Conservation (phyloP, 2,888 invertebrate genomes). For the Xestia c-nigrum region DNA sequence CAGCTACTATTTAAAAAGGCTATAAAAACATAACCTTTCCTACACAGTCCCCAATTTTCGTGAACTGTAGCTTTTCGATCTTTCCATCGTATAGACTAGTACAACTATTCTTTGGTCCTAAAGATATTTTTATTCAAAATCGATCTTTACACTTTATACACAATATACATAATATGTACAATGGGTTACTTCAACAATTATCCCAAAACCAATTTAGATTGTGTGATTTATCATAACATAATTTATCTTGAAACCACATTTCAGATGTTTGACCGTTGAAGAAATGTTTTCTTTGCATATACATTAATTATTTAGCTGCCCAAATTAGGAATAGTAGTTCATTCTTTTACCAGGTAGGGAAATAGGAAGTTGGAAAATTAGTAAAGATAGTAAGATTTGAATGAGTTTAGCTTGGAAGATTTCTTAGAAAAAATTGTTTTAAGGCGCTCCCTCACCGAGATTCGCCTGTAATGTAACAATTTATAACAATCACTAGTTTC, state of each 20-base stretch:
- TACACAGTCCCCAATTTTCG: conserved; percentile 36
- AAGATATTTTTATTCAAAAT: conserved; percentile 41
- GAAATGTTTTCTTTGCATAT: neutral
- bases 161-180: conserved; percentile 58
- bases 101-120: conserved; percentile 55
- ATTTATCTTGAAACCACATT: conserved; percentile 18
- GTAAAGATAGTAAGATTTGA: conserved; percentile 28
- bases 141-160: conserved; percentile 51
- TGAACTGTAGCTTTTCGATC: conserved; percentile 13
- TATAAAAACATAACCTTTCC: conserved; percentile 57
- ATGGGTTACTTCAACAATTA: conserved; percentile 44
- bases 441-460: neutral
- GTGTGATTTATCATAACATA: conserved; percentile 25
- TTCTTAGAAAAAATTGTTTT: conserved; percentile 34
- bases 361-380: conserved; percentile 31
- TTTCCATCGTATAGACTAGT: conserved; percentile 41
- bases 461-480: neutral
- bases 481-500: neutral
- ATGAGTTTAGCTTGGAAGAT: conserved; percentile 23
- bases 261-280: neutral
- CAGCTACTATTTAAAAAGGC: conserved; percentile 40
- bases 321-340: conserved; percentile 15
- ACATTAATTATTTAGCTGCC: conserved; percentile 6
- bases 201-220: conserved; percentile 50
- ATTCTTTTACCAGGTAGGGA: conserved; percentile 16